A percentile compares a stretch with the other conserved stretches of the same genome.
Evolutionary conservation across 1,140 invertebrate species (phyloP).

Genomic region (Danaus plexippus): DNA sequence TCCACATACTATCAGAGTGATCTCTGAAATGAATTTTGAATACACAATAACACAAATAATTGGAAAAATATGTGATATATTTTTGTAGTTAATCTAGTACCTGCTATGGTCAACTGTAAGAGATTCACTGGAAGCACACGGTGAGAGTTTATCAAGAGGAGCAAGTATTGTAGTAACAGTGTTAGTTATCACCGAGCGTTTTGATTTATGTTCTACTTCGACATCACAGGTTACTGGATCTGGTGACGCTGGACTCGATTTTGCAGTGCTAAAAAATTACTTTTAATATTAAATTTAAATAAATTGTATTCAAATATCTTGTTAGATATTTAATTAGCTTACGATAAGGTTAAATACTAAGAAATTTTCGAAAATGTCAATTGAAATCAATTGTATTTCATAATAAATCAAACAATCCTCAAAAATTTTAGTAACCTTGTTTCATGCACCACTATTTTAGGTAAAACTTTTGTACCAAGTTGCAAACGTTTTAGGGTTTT

Average conservation of each 20-base stretch:
- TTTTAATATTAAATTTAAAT: slow-evolving; percentile 1
- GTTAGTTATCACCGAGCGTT: slow-evolving; percentile 41
- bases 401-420: no score
- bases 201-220: slow-evolving; percentile 42
- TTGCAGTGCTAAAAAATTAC: slow-evolving; percentile 52
- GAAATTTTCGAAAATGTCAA: no score
- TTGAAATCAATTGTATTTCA: no score
- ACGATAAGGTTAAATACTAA: no score
- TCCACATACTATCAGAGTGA: slow-evolving; percentile 89
- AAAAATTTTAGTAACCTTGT: no score
- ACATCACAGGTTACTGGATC: slow-evolving; percentile 41
- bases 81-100: slow-evolving; percentile 26
- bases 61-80: not conserved
- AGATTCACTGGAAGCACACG: slow-evolving; percentile 86
- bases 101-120: slow-evolving; percentile 80
- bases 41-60: no score
- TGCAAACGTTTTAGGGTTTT: no score
- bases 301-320: slow-evolving; percentile 7
- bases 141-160: slow-evolving; percentile 73
- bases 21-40: slow-evolving; percentile 69
- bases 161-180: slow-evolving; percentile 46
- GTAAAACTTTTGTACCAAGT: no score
- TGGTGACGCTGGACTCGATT: slow-evolving; percentile 73
- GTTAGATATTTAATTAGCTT: not conserved
- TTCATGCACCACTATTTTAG: no score